A percentile compares a stretch with the other conserved stretches of the same genome.
Evolutionary conservation across 2,888 invertebrate genomes (phyloP).

Genomic region (Drosophila pseudotalamancana): DNA sequence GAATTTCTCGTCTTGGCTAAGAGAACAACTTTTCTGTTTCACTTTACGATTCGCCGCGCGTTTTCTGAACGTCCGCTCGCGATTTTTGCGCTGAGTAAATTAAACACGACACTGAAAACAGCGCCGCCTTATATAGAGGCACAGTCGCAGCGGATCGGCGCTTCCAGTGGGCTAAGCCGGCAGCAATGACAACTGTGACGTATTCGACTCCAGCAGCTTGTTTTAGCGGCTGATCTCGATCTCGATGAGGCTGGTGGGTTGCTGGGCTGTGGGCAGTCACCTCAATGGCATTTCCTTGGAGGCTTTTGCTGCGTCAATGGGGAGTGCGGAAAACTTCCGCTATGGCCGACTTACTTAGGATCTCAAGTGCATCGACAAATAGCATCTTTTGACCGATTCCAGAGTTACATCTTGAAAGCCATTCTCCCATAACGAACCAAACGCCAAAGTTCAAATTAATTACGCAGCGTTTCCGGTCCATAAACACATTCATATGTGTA

Average conservation of each 20-base stretch:
- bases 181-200: slow-evolving; percentile 68
- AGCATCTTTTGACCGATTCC: neutral
- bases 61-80: slow-evolving; percentile 76
- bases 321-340: slow-evolving; percentile 21
- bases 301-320: slow-evolving; percentile 6
- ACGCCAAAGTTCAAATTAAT: slow-evolving; percentile 54
- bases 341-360: neutral
- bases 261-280: slow-evolving; percentile 37
- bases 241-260: slow-evolving; percentile 27
- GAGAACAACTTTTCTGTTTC: slow-evolving; percentile 34
- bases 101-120: slow-evolving; percentile 76
- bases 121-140: slow-evolving; percentile 79
- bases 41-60: slow-evolving; percentile 54
- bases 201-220: slow-evolving; percentile 23
- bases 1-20: slow-evolving; percentile 39
- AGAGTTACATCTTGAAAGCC: too few species aligned
- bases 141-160: slow-evolving; percentile 15
- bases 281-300: slow-evolving; percentile 47
- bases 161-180: slow-evolving; percentile 49
- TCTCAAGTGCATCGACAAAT: neutral
- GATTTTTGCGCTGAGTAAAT: slow-evolving; percentile 81
- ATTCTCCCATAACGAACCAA: slow-evolving; percentile 65
- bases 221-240: slow-evolving; percentile 22
- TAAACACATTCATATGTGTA: neutral
- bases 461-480: slow-evolving; percentile 59